phyloP scores from a whole-genome alignment of 2,888 invertebrate species.

The Meiosimyza decipiens region DNA sequence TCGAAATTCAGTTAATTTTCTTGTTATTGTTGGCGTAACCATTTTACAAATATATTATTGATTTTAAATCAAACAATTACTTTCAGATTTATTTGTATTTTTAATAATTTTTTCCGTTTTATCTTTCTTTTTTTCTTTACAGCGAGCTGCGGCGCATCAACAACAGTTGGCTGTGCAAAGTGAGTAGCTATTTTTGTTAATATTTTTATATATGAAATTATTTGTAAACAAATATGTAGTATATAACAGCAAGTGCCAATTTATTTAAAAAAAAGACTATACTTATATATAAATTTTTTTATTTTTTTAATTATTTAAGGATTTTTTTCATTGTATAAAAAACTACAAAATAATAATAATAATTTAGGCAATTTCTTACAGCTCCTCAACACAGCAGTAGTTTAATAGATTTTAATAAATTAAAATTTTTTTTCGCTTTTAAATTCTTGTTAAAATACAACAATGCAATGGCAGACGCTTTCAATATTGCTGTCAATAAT shows the following conservation, averaged over 20 bases:
- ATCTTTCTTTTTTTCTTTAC: constrained; percentile 66
- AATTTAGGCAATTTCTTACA: too few relatives aligned
- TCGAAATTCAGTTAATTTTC: not conserved
- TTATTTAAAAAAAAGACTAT: not conserved
- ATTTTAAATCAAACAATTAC: constrained; percentile 12
- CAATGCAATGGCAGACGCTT: too few relatives aligned
- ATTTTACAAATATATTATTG: constrained; percentile 7
- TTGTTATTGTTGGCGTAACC: too few relatives aligned
- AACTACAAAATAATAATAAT: too few relatives aligned
- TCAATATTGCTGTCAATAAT: too few relatives aligned
- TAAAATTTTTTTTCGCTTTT: too few relatives aligned
- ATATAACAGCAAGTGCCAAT: constrained; percentile 48
- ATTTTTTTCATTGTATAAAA: too few relatives aligned
- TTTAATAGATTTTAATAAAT: too few relatives aligned
- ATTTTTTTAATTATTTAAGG: too few relatives aligned
- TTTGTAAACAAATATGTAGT: not conserved
- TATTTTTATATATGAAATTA: constrained; percentile 2
- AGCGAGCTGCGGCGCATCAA: constrained; percentile 77
- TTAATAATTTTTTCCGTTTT: constrained; percentile 18
- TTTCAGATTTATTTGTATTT: not conserved
- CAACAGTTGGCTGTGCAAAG: constrained; percentile 71
- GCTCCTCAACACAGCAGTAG: too few relatives aligned
- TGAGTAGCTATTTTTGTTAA: constrained; percentile 55
- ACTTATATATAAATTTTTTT: not conserved
- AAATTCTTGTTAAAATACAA: too few relatives aligned